These are phyloP conservation scores for Chionoecetes opilio DNA, from an alignment of 1,140 invertebrate genomes.

Conservation along the genomic window DNA sequence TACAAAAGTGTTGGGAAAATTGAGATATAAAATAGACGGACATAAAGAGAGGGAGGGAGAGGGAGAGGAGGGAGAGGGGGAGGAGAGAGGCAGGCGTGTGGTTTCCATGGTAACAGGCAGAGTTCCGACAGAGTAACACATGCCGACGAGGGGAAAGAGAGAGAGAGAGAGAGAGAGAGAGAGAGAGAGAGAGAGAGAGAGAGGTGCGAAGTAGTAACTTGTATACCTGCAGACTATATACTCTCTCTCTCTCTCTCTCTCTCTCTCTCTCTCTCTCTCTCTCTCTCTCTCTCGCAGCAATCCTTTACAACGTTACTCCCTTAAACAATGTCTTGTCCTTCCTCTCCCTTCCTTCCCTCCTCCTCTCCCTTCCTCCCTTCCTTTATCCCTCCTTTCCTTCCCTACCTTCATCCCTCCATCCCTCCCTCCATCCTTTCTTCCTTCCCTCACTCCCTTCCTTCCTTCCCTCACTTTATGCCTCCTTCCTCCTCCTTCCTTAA, in stretches of 20 bases:
- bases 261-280: conserved; percentile 29
- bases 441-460: neutral
- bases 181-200: conserved; percentile 34
- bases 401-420: neutral
- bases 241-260: neutral
- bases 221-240: neutral
- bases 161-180: conserved; percentile 47
- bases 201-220: neutral
- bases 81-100: conserved; percentile 29
- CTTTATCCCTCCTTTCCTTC: neutral
- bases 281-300: neutral
- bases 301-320: neutral
- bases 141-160: neutral
- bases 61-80: too few relatives aligned
- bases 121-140: conserved; percentile 60
- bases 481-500: neutral
- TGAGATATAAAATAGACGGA: conserved; percentile 2
- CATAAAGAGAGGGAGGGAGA: conserved; percentile 23
- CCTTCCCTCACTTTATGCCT: neutral
- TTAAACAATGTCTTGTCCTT: neutral
- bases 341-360: neutral
- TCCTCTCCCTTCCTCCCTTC: neutral
- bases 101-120: conserved; percentile 34
- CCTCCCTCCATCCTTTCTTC: neutral
- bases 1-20: conserved; percentile 1